Percentiles rank a stretch among this genome's conserved stretches.
Conservation (phyloP, 35 echinoderm and acorn worm species). For the Strongylocentrotus purpuratus region DNA sequence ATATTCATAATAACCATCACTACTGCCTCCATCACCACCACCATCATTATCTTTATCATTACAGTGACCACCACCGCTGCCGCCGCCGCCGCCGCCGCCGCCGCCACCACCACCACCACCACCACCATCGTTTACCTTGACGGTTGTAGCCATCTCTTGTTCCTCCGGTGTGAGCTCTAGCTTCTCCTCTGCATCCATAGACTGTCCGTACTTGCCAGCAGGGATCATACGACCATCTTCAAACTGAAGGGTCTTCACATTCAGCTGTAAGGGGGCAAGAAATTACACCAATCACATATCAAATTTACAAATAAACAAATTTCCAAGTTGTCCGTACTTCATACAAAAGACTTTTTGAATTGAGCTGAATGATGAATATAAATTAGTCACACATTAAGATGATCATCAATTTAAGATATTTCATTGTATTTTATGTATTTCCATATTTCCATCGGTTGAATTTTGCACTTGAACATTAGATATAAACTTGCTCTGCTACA, state of each 20-base stretch:
- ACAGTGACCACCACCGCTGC: neutral
- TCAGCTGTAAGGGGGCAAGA: conserved; percentile 65
- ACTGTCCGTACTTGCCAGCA: conserved; percentile 80
- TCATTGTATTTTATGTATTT: too few species aligned
- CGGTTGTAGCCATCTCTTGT: conserved; percentile 68
- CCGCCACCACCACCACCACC: neutral
- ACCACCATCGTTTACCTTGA: conserved; percentile 70
- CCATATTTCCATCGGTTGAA: too few species aligned
- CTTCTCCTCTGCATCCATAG: conserved; percentile 68
- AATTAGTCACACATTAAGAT: too few species aligned
- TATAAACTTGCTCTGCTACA: too few species aligned
- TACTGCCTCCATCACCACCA: neutral
- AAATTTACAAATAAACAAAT: too few species aligned
- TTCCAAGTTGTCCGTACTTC: too few species aligned
- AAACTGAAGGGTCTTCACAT: conserved; percentile 93
- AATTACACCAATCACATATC: neutral
- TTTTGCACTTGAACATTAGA: too few species aligned
- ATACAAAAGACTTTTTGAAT: neutral
- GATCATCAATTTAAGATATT: too few species aligned
- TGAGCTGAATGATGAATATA: neutral
- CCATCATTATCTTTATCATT: neutral
- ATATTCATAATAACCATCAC: too few species aligned
- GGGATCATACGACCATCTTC: conserved; percentile 94
- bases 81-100: neutral
- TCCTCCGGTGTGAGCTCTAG: conserved; percentile 92